Evolutionary conservation across 2,797 vertebrate species (phyloP).

Genomic region (Spinibarbus caldwelli): DNA sequence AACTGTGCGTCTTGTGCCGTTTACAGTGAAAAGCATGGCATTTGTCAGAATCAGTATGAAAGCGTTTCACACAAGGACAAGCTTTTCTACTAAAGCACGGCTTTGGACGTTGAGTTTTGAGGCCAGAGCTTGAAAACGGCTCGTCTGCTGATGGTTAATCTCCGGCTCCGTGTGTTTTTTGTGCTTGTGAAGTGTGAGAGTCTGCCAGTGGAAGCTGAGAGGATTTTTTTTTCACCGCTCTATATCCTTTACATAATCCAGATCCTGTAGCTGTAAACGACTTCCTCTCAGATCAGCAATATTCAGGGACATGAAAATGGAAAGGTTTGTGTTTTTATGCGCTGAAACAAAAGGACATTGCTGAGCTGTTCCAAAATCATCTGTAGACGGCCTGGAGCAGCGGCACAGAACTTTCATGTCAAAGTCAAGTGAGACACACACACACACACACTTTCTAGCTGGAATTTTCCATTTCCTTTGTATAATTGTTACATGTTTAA

Average conservation of each 20-base stretch:
- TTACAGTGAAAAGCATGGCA: not conserved
- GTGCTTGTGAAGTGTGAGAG: conserved; percentile 9
- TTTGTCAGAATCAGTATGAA: not conserved
- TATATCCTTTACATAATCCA: conserved; percentile 48
- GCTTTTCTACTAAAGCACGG: not conserved
- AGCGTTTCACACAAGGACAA: not conserved
- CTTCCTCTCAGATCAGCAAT: conserved; percentile 60
- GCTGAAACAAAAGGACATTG: conserved; percentile 62
- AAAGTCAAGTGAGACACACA: conserved; percentile 61
- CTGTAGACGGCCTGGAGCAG: conserved; percentile 35
- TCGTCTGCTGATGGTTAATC: conserved; percentile 3
- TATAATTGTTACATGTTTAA: not conserved
- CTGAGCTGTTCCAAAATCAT: conserved; percentile 60
- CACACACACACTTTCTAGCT: not conserved
- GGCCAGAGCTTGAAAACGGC: not conserved
- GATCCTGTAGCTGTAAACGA: conserved; percentile 49
- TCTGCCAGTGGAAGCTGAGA: conserved; percentile 41
- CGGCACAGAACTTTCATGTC: conserved; percentile 68
- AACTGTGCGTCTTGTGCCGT: not conserved
- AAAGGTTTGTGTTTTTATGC: conserved; percentile 55
- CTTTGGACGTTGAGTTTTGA: not conserved
- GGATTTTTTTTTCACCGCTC: conserved; percentile 39
- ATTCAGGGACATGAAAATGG: conserved; percentile 59
- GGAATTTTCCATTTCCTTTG: conserved; percentile 4
- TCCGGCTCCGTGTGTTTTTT: conserved; percentile 16